Evolutionary conservation across 37 sponge, comb jelly and placozoan genomes (phyloP), one percentile per base, ranked within the genome.

Genomic region (Geodia barretti): DNA sequence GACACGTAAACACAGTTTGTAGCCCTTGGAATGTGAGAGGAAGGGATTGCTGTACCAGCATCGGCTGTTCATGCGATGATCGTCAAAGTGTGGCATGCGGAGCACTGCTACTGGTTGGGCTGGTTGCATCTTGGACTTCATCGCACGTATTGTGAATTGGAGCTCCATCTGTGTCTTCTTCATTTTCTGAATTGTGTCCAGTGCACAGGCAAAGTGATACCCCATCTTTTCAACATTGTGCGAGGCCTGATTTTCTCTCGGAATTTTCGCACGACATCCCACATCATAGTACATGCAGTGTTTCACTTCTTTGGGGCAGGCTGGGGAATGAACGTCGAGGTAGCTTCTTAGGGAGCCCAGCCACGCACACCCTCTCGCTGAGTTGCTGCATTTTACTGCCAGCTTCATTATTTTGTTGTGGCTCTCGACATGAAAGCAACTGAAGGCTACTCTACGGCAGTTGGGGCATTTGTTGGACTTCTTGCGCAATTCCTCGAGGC

Each of bases 1-100:
- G 25, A 79, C 71, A 3, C 60, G 31, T 14, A 79, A 21, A 8
- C 70, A 68, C 71, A 79, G 42, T 32, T 41, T 47, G 35, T 79
- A 79, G 67, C 80, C 71, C 14, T 47, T 47, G 7, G 54, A 14
- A 47, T 47, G 54, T 47, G 54, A 47, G 54, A 47, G 14, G 54
- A 47, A 47, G 14, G 54, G 54, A 17, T 7, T 47, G 14, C 54
- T 47, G 54, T 47, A 47, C 54, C 54, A 47, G 14, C 54, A 47
- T 14, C 54, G 7, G 54, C 14, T 47, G 14, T 47, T 47, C 11
- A 14, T 47, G 54, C 54, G 54, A 47, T 47, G 54, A 7, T 47
- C 54, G 14, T 47, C 54, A 47, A 47, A 47, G 14, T 47, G 54
- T 17, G 54, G 54, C 54, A 47, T 47, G 14, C 54, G 54, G 54